Conservation (phyloP, 2,113 vertebrate species). For the Neofelis nebulosa region DNA sequence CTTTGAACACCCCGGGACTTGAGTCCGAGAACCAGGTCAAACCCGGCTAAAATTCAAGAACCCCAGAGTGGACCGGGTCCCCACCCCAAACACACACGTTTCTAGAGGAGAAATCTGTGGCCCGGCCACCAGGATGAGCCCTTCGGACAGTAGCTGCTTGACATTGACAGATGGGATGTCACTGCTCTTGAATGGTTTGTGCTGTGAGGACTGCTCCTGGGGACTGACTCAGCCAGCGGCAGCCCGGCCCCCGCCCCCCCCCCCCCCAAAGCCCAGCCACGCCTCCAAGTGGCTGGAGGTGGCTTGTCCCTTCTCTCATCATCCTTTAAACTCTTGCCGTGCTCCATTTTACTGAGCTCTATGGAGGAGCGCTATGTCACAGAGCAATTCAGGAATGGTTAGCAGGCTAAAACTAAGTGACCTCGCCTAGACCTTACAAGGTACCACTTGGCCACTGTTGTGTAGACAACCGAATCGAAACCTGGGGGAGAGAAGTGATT, state of each 20-base stretch:
- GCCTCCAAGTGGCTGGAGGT: background rate
- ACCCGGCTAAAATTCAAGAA: background rate
- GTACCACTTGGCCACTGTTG: background rate
- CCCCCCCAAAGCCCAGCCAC: background rate
- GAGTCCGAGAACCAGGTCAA: conserved; percentile 31
- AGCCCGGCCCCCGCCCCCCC: background rate
- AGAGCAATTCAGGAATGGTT: background rate
- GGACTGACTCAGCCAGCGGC: background rate
- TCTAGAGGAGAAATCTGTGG: background rate
- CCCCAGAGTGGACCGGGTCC: background rate
- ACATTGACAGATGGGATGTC: too few species aligned
- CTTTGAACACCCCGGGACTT: background rate
- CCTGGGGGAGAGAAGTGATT: background rate
- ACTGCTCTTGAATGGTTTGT: background rate
- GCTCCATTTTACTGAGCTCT: background rate
- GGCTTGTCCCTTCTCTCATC: background rate
- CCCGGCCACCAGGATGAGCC: background rate
- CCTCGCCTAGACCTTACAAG: background rate
- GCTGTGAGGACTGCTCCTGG: background rate
- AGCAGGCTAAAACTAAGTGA: background rate
- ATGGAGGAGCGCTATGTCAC: background rate
- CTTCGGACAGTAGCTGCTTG: background rate
- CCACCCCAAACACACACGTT: background rate
- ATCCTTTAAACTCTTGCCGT: background rate
- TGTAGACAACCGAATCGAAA: background rate